phyloP scores from a whole-genome alignment of 2,797 vertebrate species.

The Platalea minor region DNA sequence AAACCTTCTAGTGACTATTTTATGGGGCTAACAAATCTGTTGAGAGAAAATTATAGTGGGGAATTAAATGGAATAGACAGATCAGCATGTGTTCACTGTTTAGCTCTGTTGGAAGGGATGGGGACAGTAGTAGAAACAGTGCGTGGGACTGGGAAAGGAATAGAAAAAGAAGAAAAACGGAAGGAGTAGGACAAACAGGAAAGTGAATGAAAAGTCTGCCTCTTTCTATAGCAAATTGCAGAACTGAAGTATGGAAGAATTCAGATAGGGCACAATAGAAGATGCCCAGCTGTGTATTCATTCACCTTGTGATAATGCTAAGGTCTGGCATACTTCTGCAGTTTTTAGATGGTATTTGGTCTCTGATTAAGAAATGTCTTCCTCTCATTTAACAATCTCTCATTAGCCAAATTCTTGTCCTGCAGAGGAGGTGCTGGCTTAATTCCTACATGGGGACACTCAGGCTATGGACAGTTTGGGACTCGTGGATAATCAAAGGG shows the following conservation, averaged over 20 bases:
- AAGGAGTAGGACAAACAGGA: not conserved
- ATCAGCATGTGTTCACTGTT: not conserved
- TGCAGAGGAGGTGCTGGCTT: not conserved
- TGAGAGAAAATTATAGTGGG: not conserved
- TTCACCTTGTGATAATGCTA: not conserved
- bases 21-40: not conserved
- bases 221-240: not conserved
- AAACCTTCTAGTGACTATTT: not conserved
- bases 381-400: not conserved
- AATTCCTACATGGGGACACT: not conserved
- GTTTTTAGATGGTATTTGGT: not conserved
- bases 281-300: not conserved
- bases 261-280: not conserved
- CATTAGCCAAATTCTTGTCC: not conserved
- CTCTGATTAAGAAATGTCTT: not conserved
- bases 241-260: not conserved
- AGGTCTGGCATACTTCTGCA: not conserved
- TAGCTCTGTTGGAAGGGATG: not conserved
- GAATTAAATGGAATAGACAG: not conserved
- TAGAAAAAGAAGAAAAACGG: not conserved
- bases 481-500: not conserved
- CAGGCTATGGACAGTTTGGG: not conserved
- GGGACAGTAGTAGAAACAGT: not conserved
- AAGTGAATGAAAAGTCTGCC: not conserved
- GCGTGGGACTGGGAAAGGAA: not conserved